phyloP scores from a whole-genome alignment of 2,888 invertebrate genomes.

The Drosophila planitibia region DNA sequence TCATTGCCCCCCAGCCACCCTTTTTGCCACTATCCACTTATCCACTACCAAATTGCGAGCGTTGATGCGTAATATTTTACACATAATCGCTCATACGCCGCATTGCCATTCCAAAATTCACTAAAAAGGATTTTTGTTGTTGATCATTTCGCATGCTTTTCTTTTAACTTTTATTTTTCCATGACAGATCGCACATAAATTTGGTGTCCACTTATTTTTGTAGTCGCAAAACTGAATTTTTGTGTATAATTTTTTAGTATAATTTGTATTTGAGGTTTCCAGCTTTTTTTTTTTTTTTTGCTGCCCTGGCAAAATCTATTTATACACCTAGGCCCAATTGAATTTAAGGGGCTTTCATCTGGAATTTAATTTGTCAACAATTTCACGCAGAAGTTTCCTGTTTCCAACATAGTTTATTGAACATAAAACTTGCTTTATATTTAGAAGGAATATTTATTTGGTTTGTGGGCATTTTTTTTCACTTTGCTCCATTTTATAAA shows the following conservation, averaged over 20 bases:
- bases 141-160: conserved; percentile 24
- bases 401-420: conserved; percentile 26
- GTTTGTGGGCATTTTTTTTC: conserved; percentile 15
- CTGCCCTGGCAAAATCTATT: conserved; percentile 58
- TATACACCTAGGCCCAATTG: conserved; percentile 47
- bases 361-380: conserved; percentile 45
- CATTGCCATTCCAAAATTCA: conserved; percentile 31
- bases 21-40: conserved; percentile 5
- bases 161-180: conserved; percentile 64
- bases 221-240: conserved; percentile 33
- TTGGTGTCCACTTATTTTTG: conserved; percentile 41
- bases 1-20: conserved; percentile 1
- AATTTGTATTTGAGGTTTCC: conserved; percentile 17
- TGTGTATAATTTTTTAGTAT: conserved; percentile 21
- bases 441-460: conserved; percentile 11
- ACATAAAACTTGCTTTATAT: conserved; percentile 34
- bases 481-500: conserved; percentile 39
- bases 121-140: conserved; percentile 17
- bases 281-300: conserved; percentile 23
- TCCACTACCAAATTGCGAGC: conserved; percentile 11
- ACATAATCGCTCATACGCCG: conserved; percentile 74
- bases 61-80: conserved; percentile 74
- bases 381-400: conserved; percentile 26
- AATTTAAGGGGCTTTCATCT: conserved; percentile 25
- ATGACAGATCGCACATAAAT: conserved; percentile 62